Conservation (phyloP, 2,113 vertebrate species). For the Chascanopsetta lugubris region DNA sequence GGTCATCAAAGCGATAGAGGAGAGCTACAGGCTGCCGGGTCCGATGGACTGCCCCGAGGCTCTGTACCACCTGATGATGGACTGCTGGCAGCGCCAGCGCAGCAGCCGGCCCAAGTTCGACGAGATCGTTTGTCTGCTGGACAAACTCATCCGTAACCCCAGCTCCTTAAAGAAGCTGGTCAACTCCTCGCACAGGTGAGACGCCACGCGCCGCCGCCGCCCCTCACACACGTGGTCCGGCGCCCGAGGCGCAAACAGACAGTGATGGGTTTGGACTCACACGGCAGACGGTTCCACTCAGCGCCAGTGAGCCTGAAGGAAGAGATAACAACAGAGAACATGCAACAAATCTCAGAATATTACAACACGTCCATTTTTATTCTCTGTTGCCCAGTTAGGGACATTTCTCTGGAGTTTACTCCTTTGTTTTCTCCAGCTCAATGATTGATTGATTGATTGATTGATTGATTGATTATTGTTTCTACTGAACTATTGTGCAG, state of each 20-base stretch:
- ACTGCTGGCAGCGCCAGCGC: constrained; percentile 98
- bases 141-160: constrained; percentile 97
- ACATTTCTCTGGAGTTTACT: no score
- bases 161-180: constrained; percentile 93
- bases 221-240: not conserved
- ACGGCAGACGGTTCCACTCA: no score
- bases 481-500: constrained; percentile 16
- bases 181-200: constrained; percentile 94
- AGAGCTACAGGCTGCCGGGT: constrained; percentile 95
- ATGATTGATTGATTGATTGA: no score
- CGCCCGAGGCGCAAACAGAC: no score
- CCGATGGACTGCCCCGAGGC: constrained; percentile 98
- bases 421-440: no score
- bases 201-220: not conserved
- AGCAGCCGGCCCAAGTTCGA: constrained; percentile 97
- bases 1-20: constrained; percentile 98
- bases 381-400: no score
- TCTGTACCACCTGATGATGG: constrained; percentile 96
- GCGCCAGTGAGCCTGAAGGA: no score
- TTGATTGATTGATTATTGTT: not conserved
- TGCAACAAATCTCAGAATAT: not conserved
- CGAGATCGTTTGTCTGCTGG: constrained; percentile 94
- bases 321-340: no score
- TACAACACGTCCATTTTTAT: no score
- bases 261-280: not conserved